Conservation (phyloP, 2,888 invertebrate species). For the Mythimna albipuncta region DNA sequence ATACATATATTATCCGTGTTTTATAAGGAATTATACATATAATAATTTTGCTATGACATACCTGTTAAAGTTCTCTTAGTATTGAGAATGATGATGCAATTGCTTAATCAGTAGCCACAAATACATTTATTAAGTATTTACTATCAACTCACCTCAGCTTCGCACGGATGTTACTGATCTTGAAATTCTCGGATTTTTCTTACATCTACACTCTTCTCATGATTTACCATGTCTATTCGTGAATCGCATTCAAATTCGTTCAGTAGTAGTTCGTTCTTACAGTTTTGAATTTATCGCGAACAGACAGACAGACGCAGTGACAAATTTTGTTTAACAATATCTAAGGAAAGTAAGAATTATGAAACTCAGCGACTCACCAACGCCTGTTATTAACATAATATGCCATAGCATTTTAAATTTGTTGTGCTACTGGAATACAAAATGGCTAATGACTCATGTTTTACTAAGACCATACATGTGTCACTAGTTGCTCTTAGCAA, state of each 20-base stretch:
- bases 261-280: too few relatives aligned
- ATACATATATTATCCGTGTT: not conserved
- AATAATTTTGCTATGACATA: not conserved
- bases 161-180: too few relatives aligned
- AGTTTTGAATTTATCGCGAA: too few relatives aligned
- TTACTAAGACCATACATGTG: conserved; percentile 34
- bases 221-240: too few relatives aligned
- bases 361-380: not conserved
- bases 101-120: not conserved
- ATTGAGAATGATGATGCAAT: not conserved
- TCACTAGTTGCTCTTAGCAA: conserved; percentile 33
- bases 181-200: too few relatives aligned
- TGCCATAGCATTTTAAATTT: conserved; percentile 17
- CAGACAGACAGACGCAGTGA: too few relatives aligned
- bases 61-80: not conserved
- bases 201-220: too few relatives aligned
- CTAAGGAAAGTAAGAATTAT: not conserved
- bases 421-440: conserved; percentile 28
- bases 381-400: conserved; percentile 7
- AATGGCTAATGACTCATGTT: conserved; percentile 42
- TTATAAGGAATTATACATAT: not conserved
- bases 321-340: too few relatives aligned
- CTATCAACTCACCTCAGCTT: too few relatives aligned
- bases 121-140: too few relatives aligned
- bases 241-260: too few relatives aligned